Percentiles rank a stretch among this genome's conserved stretches.
phyloP scores from a whole-genome alignment of 2,113 vertebrate genomes.

The Hippocampus comes region DNA sequence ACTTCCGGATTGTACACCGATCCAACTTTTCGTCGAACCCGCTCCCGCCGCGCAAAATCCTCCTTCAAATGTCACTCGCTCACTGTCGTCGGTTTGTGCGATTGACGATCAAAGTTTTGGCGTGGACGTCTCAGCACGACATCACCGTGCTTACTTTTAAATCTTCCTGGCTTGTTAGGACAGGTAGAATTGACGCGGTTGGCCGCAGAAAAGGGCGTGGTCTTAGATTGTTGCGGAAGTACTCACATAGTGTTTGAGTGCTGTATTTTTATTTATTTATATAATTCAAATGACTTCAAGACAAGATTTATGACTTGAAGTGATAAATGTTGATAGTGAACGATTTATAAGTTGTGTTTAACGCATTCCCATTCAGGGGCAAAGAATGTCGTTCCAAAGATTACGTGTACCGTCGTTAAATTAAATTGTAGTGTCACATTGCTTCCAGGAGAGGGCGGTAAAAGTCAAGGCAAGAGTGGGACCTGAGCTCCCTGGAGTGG shows the following conservation, averaged over 20 bases:
- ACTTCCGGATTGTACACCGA: not conserved
- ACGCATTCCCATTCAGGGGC: not conserved
- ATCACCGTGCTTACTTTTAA: not conserved
- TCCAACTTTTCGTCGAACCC: not conserved
- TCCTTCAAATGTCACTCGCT: not conserved
- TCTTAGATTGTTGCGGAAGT: not conserved
- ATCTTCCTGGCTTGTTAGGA: slow-evolving; percentile 14
- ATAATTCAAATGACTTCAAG: not conserved
- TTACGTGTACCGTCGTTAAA: not conserved
- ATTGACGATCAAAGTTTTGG: slow-evolving; percentile 1
- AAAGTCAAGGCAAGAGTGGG: not conserved
- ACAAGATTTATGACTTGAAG: not conserved
- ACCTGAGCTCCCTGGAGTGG: not conserved
- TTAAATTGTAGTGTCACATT: not conserved
- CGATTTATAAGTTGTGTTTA: not conserved
- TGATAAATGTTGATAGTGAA: not conserved
- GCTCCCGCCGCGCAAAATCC: not conserved
- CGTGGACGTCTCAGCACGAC: not conserved
- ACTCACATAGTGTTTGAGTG: not conserved
- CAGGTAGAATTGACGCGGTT: slow-evolving; percentile 32
- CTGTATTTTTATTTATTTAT: not conserved
- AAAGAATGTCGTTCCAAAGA: not conserved
- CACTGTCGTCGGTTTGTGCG: not conserved
- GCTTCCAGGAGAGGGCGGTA: not conserved
- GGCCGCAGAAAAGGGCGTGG: not conserved